Base-by-base conservation (phyloP, 1,140 invertebrate species). In the Andrena cerasifolii region DNA sequence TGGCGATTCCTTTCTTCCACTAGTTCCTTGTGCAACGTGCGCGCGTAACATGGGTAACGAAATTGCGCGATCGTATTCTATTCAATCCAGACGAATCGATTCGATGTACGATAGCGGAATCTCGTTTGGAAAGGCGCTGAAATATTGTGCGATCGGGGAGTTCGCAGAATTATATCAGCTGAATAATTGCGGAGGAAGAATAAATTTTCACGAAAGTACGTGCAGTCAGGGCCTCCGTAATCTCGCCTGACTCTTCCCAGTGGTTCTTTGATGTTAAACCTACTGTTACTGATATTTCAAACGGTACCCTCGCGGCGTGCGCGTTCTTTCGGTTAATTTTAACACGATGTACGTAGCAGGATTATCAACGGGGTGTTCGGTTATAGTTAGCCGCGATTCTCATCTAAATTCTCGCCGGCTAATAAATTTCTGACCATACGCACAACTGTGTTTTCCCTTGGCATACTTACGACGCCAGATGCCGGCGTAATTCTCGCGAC, bases 341-440 rank as follows among this genome's bases (percentile, higher is more conserved):
- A 58, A 40, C 33, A 4, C 16, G 8, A 18, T 0, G 12, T 62
- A 3, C 33, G 6, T 12, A 3, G 8, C 16, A 40, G 21, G 45
- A 40, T 73, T 40, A 62, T 61, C 56, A 51, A 18, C 49, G 6
- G 33, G 54, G 31, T 6, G 8, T 31, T 5, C 1, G 12, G 47
- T 16, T 43, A 74, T 40, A 65, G 12, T 54, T 47, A 49, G 24
- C 26, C 8, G 16, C 43, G 33, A 10, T 24, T 24, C 26, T 28
- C 47, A 26, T 72, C 5, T 36, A 47, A 61, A 62, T 74, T 40
- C 47, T 24, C 24, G 14, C 21, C 3, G 28, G 28, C 61, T 24
- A 49, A 54, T 53, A 74, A 74, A 74, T 65, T 63, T 28, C 31
- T 40, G 1, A 63, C 47, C 21, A 16, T 51, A 49, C 26, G 58